Evolutionary conservation across 2,797 vertebrate species (phyloP).

Genomic region (Lutra lutra): DNA sequence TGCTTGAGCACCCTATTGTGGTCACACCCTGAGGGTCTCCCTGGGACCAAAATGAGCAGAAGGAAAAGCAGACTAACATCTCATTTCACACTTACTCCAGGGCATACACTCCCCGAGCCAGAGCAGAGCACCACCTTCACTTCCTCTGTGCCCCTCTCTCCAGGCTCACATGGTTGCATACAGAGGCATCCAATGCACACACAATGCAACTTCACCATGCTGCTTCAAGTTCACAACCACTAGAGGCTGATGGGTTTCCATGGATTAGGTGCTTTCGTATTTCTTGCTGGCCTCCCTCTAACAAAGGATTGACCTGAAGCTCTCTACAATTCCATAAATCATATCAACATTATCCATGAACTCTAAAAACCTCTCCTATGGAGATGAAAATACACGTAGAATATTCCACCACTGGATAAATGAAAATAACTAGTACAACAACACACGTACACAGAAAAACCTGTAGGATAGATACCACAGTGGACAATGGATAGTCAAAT

Average conservation of each 20-base stretch:
- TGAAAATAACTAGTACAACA: background rate
- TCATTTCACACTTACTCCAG: background rate
- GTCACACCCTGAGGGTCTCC: background rate
- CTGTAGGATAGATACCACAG: background rate
- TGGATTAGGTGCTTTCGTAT: background rate
- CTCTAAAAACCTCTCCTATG: background rate
- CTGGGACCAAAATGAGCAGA: background rate
- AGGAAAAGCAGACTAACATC: background rate
- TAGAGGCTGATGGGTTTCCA: background rate
- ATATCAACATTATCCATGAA: background rate
- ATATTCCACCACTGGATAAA: background rate
- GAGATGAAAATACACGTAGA: background rate
- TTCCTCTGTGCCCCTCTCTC: background rate
- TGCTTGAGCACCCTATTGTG: background rate
- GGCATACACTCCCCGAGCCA: too few relatives aligned
- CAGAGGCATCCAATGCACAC: too few relatives aligned
- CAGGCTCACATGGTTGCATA: rapidly evolving
- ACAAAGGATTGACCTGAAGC: background rate
- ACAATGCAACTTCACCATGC: background rate
- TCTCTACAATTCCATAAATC: slow-evolving; percentile 28
- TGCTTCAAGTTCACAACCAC: background rate
- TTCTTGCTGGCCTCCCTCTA: background rate
- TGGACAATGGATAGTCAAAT: background rate
- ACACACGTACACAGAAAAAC: background rate
- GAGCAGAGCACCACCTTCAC: background rate